Base-by-base conservation (phyloP, 1,140 invertebrate genomes). In the Phenacoccus solenopsis region DNA sequence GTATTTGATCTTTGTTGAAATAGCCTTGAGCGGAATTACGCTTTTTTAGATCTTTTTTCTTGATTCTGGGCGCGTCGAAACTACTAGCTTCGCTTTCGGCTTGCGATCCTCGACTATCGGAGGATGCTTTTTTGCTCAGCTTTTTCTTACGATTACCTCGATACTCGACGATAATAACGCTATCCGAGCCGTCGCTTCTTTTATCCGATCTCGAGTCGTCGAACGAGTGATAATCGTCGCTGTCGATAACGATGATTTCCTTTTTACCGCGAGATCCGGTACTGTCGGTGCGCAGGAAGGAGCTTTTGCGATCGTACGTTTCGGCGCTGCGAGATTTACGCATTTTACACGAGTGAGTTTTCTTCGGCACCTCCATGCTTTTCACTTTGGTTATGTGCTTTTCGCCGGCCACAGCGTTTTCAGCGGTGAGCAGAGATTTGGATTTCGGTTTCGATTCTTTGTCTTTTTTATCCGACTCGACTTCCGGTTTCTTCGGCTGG, bases 91-190 rank as follows among this genome's bases (percentile, higher is more conserved):
- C 59, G 25, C 59, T 64, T 49, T 56, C 68, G 2, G 38, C 68
- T 16, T 49, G 30, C 16, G 30, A 38, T 1, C 74, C 74, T 69
- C 74, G 75, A 72, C 75, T 75, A n/a, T 72, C 74, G 10, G 75
- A 76, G 0, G 74, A 75, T n/a, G 72, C 70, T 68, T 73, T 72
- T 67, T 74, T 76, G 59, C 74, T 69, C 67, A 76, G 74, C 35
- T 75, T 75, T 64, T 72, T 71, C 32, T 74, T 75, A 20, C 73
- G 71, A 38, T 73, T 76, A 9, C 73, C 72, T 69, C 74, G 72
- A 69, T 76, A 76, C 69, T 76, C 76, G 12, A 76, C 75, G 71
- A 76, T 76, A 16, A 64, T 64, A 3, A 64, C 59, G 59, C 59
- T 64, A 22, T 64, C 59, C 21, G 59, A 64, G 12, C 59, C 59